phyloP scores from a whole-genome alignment of 35 echinoderm and acorn worm species.

The Ptychodera flava region DNA sequence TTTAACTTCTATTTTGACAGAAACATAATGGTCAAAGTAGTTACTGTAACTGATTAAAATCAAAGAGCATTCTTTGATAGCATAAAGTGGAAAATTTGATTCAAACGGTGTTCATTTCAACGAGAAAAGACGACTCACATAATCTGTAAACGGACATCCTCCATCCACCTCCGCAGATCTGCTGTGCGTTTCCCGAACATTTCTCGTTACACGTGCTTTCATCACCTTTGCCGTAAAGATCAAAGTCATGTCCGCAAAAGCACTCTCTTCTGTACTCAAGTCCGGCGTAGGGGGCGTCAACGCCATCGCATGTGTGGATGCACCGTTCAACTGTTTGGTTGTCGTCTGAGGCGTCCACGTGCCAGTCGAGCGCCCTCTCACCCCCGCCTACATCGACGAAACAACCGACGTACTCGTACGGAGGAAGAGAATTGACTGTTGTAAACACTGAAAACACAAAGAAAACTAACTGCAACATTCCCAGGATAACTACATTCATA shows the following conservation, averaged over 20 bases:
- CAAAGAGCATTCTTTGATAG: too few relatives aligned
- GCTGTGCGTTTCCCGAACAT: constrained; percentile 15
- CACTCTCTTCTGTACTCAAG: constrained; percentile 8
- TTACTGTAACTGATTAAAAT: too few relatives aligned
- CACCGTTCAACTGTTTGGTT: constrained; percentile 5
- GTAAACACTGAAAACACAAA: too few relatives aligned
- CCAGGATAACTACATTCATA: too few relatives aligned
- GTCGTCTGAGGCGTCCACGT: not conserved
- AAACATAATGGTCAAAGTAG: too few relatives aligned
- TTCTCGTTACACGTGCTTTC: not conserved
- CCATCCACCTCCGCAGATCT: constrained; percentile 16
- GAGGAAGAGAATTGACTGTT: not conserved
- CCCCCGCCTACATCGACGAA: constrained; percentile 3
- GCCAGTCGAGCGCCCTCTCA: not conserved
- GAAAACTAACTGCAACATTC: too few relatives aligned
- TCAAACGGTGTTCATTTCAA: too few relatives aligned
- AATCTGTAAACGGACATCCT: constrained; percentile 15
- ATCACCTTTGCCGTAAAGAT: not conserved
- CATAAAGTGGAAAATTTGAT: too few relatives aligned
- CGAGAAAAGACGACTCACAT: too few relatives aligned
- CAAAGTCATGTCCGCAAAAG: constrained; percentile 19
- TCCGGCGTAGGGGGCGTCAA: constrained; percentile 8
- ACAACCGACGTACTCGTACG: constrained; percentile 12
- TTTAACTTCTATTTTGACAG: too few relatives aligned
- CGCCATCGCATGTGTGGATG: not conserved